Base-by-base conservation (phyloP, 2,888 invertebrate genomes). In the Yponomeuta sedellus region DNA sequence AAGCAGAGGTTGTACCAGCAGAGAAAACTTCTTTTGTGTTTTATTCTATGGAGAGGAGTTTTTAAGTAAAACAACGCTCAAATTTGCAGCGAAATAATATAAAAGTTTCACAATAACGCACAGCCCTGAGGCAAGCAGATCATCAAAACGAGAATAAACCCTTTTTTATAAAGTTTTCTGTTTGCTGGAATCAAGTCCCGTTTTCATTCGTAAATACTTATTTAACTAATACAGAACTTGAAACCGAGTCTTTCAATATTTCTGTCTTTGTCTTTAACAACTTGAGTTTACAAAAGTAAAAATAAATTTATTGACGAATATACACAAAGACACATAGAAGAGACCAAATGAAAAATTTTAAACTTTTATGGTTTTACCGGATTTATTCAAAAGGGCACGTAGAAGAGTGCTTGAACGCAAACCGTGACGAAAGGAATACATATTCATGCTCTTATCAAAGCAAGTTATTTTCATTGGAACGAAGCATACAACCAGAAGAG, bases 61-160 rank as follows among this genome's bases (percentile, higher is more conserved):
- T 87, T 87, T 86, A 83, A 83, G 85, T 86, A 82, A 87, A 88
- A 88, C 89, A 90, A 86, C 81, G 85, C 81, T 81, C 78, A 83
- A 64, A 87, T 86, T 84, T 85, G 83, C 82, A 83, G 80, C 84
- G 83, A 83, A 89, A 89, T 34, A 34, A 34, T 88, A 89, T 88
- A 88, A 90, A 90, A 91, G 85, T 91, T 90, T 86, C 71, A 84
- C 83, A 87, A 87, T 86, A 88, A 85, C 81, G 87, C 78, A 25
- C 82, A 83, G 89, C 89, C 89, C 44, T 80, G 77, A 73, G 86
- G 90, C 88, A 73, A 75, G 75, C 75, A 78, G 82, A 83, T 85
- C 81, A 81, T 83, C 83, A 83, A 82, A 80, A 79, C 71, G 77
- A 76, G 77, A 78, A 81, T 80, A 80, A 85, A 82, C 80, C 77